Percentiles rank a stretch among this genome's conserved stretches.
Conservation (phyloP, 2,888 invertebrate species). For the Seira musarum region DNA sequence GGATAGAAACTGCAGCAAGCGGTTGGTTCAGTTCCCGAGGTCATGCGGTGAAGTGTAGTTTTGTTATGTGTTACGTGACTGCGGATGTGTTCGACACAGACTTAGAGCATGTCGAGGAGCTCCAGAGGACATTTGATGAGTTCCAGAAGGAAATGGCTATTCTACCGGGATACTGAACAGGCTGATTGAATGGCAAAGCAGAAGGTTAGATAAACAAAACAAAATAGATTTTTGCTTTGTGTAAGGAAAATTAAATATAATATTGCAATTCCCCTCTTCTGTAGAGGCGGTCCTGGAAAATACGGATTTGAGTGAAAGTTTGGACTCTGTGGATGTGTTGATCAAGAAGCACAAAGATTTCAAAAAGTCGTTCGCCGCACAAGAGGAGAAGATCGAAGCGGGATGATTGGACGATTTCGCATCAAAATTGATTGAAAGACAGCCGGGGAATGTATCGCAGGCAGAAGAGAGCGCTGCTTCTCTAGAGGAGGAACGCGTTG, state of each 20-base stretch:
- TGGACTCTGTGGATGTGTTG: slow-evolving; percentile 97
- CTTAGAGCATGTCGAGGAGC: no score
- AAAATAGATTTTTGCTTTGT: no score
- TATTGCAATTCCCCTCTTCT: slow-evolving; percentile 2
- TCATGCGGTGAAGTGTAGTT: no score
- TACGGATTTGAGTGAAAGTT: slow-evolving; percentile 97
- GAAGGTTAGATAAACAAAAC: slow-evolving; percentile 84
- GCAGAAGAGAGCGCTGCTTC: slow-evolving; percentile 90
- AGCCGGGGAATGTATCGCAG: slow-evolving; percentile 92
- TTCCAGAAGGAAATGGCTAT: no score
- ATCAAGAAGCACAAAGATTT: slow-evolving; percentile 99
- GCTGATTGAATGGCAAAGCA: slow-evolving; percentile 99
- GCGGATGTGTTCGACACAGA: no score
- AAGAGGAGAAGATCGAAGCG: no score
- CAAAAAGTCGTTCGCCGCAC: slow-evolving; percentile 98
- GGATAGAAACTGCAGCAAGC: slow-evolving; percentile 97
- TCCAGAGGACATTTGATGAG: no score
- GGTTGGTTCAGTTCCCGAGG: no score
- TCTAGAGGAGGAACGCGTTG: slow-evolving; percentile 89
- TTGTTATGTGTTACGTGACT: no score
- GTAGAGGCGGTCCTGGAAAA: slow-evolving; percentile 93
- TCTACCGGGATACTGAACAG: slow-evolving; percentile 98
- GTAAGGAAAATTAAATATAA: slow-evolving; percentile 7
- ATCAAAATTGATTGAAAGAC: slow-evolving; percentile 96
- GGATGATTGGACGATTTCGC: slow-evolving; percentile 99